Conservation (phyloP, 2,888 invertebrate genomes). For the Sinotaia quadrata region DNA sequence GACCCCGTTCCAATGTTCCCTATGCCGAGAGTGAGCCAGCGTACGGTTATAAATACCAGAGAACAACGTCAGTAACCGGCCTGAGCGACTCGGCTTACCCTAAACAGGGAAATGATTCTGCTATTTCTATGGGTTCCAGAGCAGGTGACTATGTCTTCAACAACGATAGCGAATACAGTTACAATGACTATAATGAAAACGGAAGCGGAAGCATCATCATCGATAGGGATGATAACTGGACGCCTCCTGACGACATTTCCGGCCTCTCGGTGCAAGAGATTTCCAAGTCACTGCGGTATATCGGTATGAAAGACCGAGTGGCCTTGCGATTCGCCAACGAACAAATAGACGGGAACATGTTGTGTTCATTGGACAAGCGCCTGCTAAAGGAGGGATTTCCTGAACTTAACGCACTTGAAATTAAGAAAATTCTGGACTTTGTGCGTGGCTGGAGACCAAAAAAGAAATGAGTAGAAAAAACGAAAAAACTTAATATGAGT, state of each 20-base stretch:
- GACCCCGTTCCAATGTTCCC: constrained; percentile 10
- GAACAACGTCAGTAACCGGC: constrained; percentile 21
- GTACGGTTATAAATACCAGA: constrained; percentile 22
- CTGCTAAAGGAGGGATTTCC: constrained; percentile 68
- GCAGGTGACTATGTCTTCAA: constrained; percentile 56
- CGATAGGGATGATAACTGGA: constrained; percentile 57
- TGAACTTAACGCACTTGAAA: constrained; percentile 66
- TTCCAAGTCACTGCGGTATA: constrained; percentile 63
- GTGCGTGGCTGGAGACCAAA: constrained; percentile 69
- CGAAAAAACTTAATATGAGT: too few species aligned
- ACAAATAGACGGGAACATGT: constrained; percentile 67
- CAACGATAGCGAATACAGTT: constrained; percentile 63
- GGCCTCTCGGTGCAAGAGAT: constrained; percentile 63
- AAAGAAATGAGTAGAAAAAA: constrained; percentile 48
- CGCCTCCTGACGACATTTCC: constrained; percentile 59
- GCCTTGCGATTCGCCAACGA: constrained; percentile 64
- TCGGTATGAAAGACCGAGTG: constrained; percentile 67
- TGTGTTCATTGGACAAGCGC: constrained; percentile 61
- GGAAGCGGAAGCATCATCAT: neutral
- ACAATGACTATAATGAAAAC: constrained; percentile 56
- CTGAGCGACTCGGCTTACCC: constrained; percentile 49
- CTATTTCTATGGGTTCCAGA: constrained; percentile 57
- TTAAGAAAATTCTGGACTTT: constrained; percentile 69
- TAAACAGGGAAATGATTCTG: constrained; percentile 62
- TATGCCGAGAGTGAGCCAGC: constrained; percentile 59